Base-by-base conservation (phyloP, 2,113 vertebrate species). In the Pygoscelis antarcticus region DNA sequence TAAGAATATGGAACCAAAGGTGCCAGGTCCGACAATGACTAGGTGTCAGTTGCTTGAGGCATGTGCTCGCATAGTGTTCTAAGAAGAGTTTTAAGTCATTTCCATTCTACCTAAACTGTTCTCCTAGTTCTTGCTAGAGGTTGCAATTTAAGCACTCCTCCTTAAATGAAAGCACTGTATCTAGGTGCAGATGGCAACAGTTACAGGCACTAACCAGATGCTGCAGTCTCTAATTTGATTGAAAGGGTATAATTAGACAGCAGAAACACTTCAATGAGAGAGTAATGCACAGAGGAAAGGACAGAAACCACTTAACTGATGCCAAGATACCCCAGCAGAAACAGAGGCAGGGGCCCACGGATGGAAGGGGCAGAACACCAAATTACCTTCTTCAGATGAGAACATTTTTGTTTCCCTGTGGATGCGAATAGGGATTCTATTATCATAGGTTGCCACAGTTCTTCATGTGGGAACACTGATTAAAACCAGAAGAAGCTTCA, bases 201-300 rank as follows among this genome's bases (percentile, higher is more conserved):
- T 99, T 99, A 98, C 92, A 95, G 97, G 98, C 98, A 99, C 98
- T 98, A 98, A 98, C 98, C 99, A 99, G 99, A 99, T 99, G 99
- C 98, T 97, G 98, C 98, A 99, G 98, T 98, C 99, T 99, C 98
- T 99, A 98, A 99, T 99, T 99, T 99, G 98, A 99, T 98, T 98
- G 98, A 98, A 99, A 99, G 98, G 98, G 98, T 99, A 98, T 99
- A 99, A 99, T 99, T 99, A 99, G 99, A 98, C 98, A 99, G 99
- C 98, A 99, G 98, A 99, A 99, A 99, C 99, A 99, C 98, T 98
- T 98, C 98, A 98, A 98, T 98, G 98, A 98, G 98, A 98, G 98
- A 98, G 97, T 94, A 98, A 98, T 69, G 96, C 97, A 96, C 85
- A 98, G 97, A 98, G 98, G 97, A 98, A 97, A 98, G 96, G 97